These are phyloP conservation scores for Eilema depressum DNA, from an alignment of 2,888 invertebrate species.

Conservation along the genomic window DNA sequence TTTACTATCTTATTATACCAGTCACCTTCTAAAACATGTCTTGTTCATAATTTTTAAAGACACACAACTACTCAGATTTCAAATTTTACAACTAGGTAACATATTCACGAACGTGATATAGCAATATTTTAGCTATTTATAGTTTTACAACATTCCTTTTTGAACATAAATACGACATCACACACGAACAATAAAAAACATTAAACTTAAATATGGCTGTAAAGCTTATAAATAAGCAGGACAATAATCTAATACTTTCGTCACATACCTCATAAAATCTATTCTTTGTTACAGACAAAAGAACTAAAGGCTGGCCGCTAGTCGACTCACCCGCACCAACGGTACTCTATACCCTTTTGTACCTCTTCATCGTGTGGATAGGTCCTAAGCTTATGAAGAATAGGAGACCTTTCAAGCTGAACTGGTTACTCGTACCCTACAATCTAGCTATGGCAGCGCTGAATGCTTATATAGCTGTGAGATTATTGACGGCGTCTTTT, in stretches of 20 bases:
- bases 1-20: not conserved
- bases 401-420: constrained; percentile 91
- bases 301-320: constrained; percentile 94
- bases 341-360: constrained; percentile 89
- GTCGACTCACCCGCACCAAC: constrained; percentile 94
- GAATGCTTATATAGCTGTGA: constrained; percentile 94
- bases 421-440: constrained; percentile 92
- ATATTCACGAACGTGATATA: not conserved
- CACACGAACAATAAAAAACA: not conserved
- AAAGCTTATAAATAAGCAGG: not conserved
- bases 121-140: not conserved
- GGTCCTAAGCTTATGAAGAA: constrained; percentile 94
- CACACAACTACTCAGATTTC: not conserved
- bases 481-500: constrained; percentile 91
- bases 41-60: not conserved
- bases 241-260: not conserved
- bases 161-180: not conserved
- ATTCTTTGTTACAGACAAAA: constrained; percentile 88
- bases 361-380: constrained; percentile 92
- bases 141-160: not conserved
- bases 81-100: not conserved
- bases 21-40: not conserved
- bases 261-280: constrained; percentile 1
- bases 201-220: not conserved
- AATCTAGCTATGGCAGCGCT: constrained; percentile 94